These are phyloP conservation scores for Drosophila yakuba DNA, from an alignment of 1,140 invertebrate genomes.

Conservation along the genomic window DNA sequence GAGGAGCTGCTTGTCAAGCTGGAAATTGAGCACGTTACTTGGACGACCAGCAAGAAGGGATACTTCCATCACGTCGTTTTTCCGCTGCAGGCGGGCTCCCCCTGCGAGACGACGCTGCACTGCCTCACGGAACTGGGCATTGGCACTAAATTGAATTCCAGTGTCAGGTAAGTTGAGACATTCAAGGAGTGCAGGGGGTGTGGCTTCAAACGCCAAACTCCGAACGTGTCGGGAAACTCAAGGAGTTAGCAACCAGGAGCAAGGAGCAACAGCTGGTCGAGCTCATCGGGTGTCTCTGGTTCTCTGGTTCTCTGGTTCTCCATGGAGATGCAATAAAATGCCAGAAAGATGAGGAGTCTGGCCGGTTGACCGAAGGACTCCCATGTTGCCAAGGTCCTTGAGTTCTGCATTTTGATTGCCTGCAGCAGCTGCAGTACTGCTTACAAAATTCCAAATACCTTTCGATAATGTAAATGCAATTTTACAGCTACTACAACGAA, in stretches of 20 bases:
- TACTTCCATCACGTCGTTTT: conserved; percentile 90
- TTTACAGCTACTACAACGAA: not conserved
- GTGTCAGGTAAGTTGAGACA: conserved; percentile 87
- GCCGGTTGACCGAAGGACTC: conserved; percentile 13
- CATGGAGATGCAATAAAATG: conserved; percentile 52
- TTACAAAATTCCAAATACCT: conserved; percentile 5
- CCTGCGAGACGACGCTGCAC: conserved; percentile 89
- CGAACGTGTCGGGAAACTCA: conserved; percentile 60
- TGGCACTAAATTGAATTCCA: conserved; percentile 89
- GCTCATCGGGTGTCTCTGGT: conserved; percentile 5
- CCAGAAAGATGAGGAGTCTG: conserved; percentile 18
- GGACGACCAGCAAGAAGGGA: conserved; percentile 88
- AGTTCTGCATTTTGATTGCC: conserved; percentile 58
- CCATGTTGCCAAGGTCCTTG: conserved; percentile 6
- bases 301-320: conserved; percentile 23
- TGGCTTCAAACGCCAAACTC: conserved; percentile 16
- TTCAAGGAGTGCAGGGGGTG: conserved; percentile 8
- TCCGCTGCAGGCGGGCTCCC: conserved; percentile 88
- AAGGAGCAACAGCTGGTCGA: conserved; percentile 65
- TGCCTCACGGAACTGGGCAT: conserved; percentile 90
- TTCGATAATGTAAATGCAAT: conserved; percentile 27
- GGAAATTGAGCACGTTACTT: conserved; percentile 89
- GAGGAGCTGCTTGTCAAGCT: conserved; percentile 88
- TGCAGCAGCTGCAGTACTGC: conserved; percentile 31
- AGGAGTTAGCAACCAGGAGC: conserved; percentile 6